Percentiles rank a stretch among this genome's conserved stretches.
Conservation (phyloP, 2,888 invertebrate species). For the Leptinotarsa peninsularis region DNA sequence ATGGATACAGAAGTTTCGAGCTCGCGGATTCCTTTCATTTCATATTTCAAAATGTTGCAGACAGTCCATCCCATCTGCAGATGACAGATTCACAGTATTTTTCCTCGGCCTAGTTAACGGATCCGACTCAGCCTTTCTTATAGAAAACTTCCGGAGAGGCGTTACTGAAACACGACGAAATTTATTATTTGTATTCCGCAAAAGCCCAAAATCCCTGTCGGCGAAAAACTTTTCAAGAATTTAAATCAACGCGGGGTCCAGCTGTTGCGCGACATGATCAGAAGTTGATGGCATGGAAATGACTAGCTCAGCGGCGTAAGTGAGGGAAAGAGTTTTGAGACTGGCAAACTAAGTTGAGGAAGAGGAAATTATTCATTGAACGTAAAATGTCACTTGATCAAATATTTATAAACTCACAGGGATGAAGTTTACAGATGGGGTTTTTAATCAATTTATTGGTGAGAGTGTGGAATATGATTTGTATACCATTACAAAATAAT, state of each 20-base stretch:
- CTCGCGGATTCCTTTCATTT: neutral
- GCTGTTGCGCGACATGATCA: conserved; percentile 55
- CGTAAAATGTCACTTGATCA: neutral
- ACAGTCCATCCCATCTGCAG: conserved; percentile 22
- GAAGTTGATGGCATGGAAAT: conserved; percentile 55
- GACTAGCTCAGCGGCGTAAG: conserved; percentile 45
- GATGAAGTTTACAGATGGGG: neutral
- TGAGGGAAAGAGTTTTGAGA: conserved; percentile 24
- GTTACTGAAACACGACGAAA: conserved; percentile 36
- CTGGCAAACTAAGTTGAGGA: neutral
- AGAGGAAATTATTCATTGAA: conserved; percentile 8
- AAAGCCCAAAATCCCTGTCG: conserved; percentile 37
- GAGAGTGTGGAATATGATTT: no score
- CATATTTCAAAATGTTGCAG: conserved; percentile 17
- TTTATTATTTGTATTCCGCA: conserved; percentile 51
- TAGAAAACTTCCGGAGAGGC: conserved; percentile 30
- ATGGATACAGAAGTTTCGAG: neutral
- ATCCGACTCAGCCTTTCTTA: conserved; percentile 19
- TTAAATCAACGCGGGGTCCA: conserved; percentile 52
- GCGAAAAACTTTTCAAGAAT: conserved; percentile 51
- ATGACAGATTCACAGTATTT: conserved; percentile 25
- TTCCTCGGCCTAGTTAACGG: conserved; percentile 31
- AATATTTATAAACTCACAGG: neutral
- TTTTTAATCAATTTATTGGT: no score
- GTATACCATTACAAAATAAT: no score